Percentiles rank a stretch among this genome's conserved stretches.
Conservation (phyloP, 2,888 invertebrate species). For the Gisinianus flammeolus region DNA sequence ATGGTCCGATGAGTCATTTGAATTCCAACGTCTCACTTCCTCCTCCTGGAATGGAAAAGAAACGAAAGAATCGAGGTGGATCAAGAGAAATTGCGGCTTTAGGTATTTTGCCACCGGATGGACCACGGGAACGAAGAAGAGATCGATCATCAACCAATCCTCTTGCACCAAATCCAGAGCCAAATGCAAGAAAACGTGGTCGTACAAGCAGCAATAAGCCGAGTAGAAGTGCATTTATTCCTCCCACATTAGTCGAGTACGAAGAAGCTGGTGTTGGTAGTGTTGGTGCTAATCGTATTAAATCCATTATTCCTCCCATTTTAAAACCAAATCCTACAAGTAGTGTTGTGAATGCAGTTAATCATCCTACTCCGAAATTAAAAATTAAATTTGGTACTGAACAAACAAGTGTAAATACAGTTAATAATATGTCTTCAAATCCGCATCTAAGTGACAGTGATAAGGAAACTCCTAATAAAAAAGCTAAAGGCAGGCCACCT, state of each 20-base stretch:
- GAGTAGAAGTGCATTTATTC: conserved; percentile 56
- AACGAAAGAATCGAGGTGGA: conserved; percentile 64
- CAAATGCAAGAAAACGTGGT: conserved; percentile 63
- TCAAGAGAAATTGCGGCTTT: conserved; percentile 57
- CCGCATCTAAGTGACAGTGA: conserved; percentile 52
- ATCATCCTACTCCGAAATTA: conserved; percentile 59
- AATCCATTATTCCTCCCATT: not conserved
- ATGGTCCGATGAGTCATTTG: not conserved
- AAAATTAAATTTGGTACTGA: conserved; percentile 58
- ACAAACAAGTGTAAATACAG: not conserved
- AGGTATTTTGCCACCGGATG: conserved; percentile 54
- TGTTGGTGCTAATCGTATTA: conserved; percentile 9
- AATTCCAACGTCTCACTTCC: not conserved
- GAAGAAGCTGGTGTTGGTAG: conserved; percentile 33
- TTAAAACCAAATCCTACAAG: conserved; percentile 32
- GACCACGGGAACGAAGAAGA: conserved; percentile 49
- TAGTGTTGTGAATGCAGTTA: conserved; percentile 50
- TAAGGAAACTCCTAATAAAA: conserved; percentile 58
- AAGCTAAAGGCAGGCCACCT: conserved; percentile 70
- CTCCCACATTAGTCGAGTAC: conserved; percentile 55
- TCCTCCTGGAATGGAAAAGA: conserved; percentile 58
- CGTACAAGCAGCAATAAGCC: conserved; percentile 52
- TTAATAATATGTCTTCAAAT: conserved; percentile 21
- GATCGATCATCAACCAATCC: conserved; percentile 42
- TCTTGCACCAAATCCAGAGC: conserved; percentile 41